Evolutionary conservation across 2,113 vertebrate genomes (phyloP).

Genomic region (Panthera tigris): DNA sequence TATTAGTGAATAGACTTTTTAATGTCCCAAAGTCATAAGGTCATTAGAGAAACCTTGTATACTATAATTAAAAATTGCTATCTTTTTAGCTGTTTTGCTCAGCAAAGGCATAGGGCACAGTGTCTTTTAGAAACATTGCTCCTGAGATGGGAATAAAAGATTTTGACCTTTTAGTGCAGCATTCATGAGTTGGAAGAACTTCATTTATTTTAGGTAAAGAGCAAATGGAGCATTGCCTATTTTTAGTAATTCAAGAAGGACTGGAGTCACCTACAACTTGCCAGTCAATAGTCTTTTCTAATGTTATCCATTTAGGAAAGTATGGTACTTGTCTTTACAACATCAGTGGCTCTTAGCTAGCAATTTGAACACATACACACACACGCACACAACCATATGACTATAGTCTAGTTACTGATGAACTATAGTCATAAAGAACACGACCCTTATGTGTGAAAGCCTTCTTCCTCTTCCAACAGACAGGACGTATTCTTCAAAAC

Average conservation of each 20-base stretch:
- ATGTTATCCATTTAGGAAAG: conserved; percentile 35
- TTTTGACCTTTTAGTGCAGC: conserved; percentile 59
- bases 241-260: conserved; percentile 40
- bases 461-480: background rate
- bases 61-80: conserved; percentile 29
- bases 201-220: conserved; percentile 64
- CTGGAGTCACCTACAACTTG: conserved; percentile 20
- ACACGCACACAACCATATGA: background rate
- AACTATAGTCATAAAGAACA: background rate
- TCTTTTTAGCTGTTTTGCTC: conserved; percentile 9
- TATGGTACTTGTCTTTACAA: conserved; percentile 15
- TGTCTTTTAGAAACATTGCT: conserved; percentile 29
- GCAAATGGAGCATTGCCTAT: conserved; percentile 39
- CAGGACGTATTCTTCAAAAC: background rate
- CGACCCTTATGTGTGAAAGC: background rate
- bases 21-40: conserved; percentile 35
- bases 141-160: conserved; percentile 29
- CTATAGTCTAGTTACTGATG: background rate
- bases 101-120: background rate
- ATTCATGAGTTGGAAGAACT: conserved; percentile 39
- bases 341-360: background rate
- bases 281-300: conserved; percentile 29
- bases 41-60: background rate
- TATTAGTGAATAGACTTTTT: conserved; percentile 46
- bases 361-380: background rate